Conservation (phyloP, 2,797 vertebrate genomes). For the Acropternis orthonyx region DNA sequence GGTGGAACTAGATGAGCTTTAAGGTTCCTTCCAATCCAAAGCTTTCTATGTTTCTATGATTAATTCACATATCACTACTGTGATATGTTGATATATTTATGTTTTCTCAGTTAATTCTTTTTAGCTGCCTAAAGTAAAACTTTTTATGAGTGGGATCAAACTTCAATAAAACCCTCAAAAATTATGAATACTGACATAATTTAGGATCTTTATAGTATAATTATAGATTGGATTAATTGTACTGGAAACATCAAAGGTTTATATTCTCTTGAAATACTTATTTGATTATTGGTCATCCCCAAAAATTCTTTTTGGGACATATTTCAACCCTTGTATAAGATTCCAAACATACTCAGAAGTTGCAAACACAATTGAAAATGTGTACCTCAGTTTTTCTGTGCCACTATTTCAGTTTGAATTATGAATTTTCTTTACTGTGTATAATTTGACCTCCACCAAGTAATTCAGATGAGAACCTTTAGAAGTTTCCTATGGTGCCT, state of each 20-base stretch:
- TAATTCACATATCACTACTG: accelerated
- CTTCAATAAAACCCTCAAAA: not conserved
- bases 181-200: not conserved
- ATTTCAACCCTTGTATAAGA: not conserved
- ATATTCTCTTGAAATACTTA: not conserved
- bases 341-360: not conserved
- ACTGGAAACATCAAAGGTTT: not conserved
- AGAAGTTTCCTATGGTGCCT: not conserved
- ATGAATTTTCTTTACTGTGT: not conserved
- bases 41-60: not conserved
- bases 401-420: not conserved
- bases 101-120: not conserved
- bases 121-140: not conserved
- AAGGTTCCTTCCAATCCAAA: not conserved
- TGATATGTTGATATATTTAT: not conserved
- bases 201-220: not conserved
- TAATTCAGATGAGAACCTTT: not conserved
- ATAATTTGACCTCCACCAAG: not conserved
- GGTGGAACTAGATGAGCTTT: not conserved
- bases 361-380: not conserved
- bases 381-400: not conserved
- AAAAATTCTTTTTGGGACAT: not conserved
- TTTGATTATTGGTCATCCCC: not conserved
- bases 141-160: not conserved
- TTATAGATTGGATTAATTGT: not conserved